Conservation (phyloP, 2,888 invertebrate species). For the Leptinotarsa juncta region DNA sequence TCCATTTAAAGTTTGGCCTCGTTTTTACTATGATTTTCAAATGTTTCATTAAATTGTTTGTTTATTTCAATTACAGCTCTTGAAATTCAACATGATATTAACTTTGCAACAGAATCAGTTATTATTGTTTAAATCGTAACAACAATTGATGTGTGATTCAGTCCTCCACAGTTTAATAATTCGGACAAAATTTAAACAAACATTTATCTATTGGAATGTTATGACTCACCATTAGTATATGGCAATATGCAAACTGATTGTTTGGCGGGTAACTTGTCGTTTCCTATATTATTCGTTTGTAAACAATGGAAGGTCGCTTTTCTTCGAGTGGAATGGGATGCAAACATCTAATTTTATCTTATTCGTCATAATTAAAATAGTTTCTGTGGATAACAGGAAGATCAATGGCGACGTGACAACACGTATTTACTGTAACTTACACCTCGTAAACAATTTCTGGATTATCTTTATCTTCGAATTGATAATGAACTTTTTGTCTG, state of each 20-base stretch:
- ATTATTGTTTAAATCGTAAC: no score
- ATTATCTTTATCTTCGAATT: no score
- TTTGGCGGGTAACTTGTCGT: conserved; percentile 19
- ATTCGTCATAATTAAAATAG: background rate
- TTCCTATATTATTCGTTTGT: conserved; percentile 20
- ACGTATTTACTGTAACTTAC: background rate
- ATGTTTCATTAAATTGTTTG: no score
- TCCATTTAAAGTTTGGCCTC: no score
- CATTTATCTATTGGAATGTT: background rate
- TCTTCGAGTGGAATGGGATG: background rate
- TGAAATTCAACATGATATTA: no score
- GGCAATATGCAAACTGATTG: conserved; percentile 15
- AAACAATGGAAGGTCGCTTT: conserved; percentile 24
- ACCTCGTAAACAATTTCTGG: background rate
- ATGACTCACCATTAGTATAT: conserved; percentile 7
- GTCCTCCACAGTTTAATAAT: background rate
- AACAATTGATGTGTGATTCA: background rate
- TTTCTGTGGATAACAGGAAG: background rate
- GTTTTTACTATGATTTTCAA: no score
- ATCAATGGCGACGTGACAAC: background rate
- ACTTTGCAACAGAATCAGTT: no score
- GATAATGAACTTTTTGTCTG: no score
- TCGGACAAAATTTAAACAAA: background rate
- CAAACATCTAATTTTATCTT: conserved; percentile 6
- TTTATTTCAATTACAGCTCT: no score